Evolutionary conservation across 2,113 vertebrate species (phyloP).

Genomic region (Menidia beryllina): DNA sequence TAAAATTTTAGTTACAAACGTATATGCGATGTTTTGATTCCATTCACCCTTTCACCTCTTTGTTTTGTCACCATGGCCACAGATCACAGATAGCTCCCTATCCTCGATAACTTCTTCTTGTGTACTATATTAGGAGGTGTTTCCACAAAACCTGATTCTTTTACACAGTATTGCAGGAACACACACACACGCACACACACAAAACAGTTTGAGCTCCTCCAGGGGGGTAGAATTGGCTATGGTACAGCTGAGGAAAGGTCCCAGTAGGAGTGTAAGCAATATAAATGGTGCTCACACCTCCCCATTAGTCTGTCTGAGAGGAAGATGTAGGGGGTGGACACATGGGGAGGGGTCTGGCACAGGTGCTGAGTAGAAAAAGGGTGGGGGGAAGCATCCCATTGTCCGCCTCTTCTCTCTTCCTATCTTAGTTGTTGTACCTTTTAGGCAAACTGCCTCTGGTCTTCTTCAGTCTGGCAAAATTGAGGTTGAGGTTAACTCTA

Average conservation of each 20-base stretch:
- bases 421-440: constrained; percentile 57
- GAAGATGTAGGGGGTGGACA: constrained; percentile 47
- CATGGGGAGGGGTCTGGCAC: constrained; percentile 61
- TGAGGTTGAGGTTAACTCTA: constrained; percentile 38
- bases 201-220: constrained; percentile 28
- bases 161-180: constrained; percentile 2
- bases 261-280: constrained; percentile 50
- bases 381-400: constrained; percentile 24
- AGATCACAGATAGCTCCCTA: no score
- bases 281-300: constrained; percentile 54
- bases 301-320: constrained; percentile 68
- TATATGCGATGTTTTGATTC: no score
- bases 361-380: constrained; percentile 62
- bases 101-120: background rate
- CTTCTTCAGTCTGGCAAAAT: constrained; percentile 54
- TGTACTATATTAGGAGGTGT: constrained; percentile 6
- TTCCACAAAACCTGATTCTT: background rate
- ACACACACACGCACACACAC: constrained; percentile 27
- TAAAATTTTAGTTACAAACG: no score
- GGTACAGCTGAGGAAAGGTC: constrained; percentile 53
- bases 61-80: no score
- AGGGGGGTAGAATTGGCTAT: constrained; percentile 37
- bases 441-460: constrained; percentile 49
- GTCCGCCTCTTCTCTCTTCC: constrained; percentile 32
- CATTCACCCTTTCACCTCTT: no score